Evolutionary conservation across 1,140 invertebrate species (phyloP).

Genomic region (Lysiphlebus fabarum): DNA sequence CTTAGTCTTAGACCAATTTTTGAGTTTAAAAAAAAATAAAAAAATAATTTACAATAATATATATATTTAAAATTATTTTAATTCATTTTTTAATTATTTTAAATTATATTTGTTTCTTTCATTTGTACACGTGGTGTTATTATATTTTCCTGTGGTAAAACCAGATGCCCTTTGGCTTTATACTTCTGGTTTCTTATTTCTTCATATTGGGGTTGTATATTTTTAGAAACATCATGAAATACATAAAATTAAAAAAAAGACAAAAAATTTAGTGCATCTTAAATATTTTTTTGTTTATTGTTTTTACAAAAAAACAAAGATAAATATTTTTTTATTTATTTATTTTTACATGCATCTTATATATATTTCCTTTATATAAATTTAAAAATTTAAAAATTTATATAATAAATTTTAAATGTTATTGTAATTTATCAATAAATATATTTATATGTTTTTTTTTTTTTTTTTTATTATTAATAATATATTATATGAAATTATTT

Average conservation of each 20-base stretch:
- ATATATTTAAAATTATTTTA: slow-evolving; percentile 1
- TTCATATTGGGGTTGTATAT: slow-evolving; percentile 31
- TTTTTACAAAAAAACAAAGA: too few species aligned
- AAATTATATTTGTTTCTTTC: not conserved
- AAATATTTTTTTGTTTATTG: too few species aligned
- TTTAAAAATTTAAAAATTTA: too few species aligned
- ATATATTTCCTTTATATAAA: too few species aligned
- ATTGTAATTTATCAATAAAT: too few species aligned
- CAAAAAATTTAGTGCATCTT: not conserved
- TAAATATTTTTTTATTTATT: too few species aligned
- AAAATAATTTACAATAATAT: not conserved
- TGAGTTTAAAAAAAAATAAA: not conserved
- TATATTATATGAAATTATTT: too few species aligned
- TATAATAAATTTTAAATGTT: too few species aligned
- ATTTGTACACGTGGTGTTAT: slow-evolving; percentile 34
- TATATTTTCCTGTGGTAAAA: slow-evolving; percentile 28
- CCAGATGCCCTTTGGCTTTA: slow-evolving; percentile 36
- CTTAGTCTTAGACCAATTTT: too few species aligned
- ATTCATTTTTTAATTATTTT: not conserved
- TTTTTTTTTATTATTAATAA: too few species aligned
- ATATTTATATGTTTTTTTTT: too few species aligned
- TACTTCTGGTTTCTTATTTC: slow-evolving; percentile 40
- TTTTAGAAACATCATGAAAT: slow-evolving; percentile 31
- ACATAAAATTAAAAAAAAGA: not conserved
- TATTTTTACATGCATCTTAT: too few species aligned